Evolutionary conservation across 2,797 vertebrate genomes (phyloP).

Genomic region (Mormyrops boulengeri): DNA sequence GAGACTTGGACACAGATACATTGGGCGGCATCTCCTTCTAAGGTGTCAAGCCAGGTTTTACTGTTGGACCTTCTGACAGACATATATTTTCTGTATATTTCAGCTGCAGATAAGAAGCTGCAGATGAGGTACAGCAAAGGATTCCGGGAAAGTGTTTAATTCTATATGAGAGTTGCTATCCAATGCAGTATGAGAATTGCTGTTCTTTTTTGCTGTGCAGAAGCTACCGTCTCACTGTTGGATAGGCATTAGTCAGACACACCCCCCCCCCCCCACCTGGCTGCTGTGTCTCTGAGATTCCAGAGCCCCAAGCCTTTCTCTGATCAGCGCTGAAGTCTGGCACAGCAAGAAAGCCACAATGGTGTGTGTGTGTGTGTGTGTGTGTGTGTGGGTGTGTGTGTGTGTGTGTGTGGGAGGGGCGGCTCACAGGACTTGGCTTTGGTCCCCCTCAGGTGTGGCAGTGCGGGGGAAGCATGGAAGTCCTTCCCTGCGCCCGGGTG

Average conservation of each 20-base stretch:
- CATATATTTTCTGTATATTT: background rate
- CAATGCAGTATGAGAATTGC: background rate
- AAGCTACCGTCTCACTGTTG: background rate
- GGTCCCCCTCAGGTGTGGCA: constrained; percentile 80
- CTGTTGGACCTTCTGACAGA: background rate
- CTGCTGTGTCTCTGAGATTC: background rate
- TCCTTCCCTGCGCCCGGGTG: constrained; percentile 88
- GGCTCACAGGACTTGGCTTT: background rate
- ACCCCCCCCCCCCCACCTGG: background rate
- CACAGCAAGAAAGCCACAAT: background rate
- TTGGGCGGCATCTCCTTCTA: background rate
- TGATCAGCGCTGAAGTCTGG: background rate
- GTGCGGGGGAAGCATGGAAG: constrained; percentile 97
- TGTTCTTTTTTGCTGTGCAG: background rate
- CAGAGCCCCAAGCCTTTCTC: background rate
- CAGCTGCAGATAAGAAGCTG: background rate
- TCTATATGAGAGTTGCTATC: background rate
- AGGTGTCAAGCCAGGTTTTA: background rate
- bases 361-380: background rate
- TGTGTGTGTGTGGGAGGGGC: too few relatives aligned
- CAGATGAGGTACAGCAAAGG: background rate
- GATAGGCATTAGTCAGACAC: background rate
- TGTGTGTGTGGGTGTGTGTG: too few relatives aligned
- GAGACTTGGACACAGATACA: background rate
- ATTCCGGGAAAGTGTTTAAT: background rate